Conservation (phyloP, 2,888 invertebrate species). For the Ischnura elegans region DNA sequence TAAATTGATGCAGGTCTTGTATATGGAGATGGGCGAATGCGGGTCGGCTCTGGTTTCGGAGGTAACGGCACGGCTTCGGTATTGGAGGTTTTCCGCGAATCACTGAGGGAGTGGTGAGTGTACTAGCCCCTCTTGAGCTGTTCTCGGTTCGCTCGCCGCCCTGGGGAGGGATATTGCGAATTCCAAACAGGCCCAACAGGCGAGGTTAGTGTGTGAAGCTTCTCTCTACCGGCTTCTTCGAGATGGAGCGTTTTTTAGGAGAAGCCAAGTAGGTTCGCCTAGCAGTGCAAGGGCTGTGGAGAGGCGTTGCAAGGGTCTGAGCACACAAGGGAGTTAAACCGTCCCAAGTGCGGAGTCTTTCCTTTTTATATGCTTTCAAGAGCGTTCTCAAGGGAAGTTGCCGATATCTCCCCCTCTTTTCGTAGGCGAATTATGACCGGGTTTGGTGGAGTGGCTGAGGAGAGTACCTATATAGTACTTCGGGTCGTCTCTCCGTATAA, state of each 20-base stretch:
- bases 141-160: not conserved
- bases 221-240: not conserved
- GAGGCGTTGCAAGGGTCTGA: not conserved
- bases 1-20: not conserved
- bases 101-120: not conserved
- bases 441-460: not conserved
- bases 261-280: not conserved
- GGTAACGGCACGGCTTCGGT: not conserved
- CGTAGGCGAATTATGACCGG: not conserved
- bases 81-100: not conserved
- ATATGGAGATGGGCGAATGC: not conserved
- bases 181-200: not conserved
- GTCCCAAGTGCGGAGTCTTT: not conserved
- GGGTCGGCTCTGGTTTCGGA: not conserved
- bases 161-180: not conserved
- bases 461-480: not conserved
- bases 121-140: not conserved
- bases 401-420: not conserved
- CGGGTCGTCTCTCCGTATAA: not conserved
- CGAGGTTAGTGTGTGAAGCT: not conserved
- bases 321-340: constrained; percentile 11
- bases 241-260: not conserved
- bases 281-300: not conserved
- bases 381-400: not conserved
- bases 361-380: not conserved